These are phyloP conservation scores for Anagyrus pseudococci DNA, from an alignment of 2,888 invertebrate genomes.

Conservation along the genomic window DNA sequence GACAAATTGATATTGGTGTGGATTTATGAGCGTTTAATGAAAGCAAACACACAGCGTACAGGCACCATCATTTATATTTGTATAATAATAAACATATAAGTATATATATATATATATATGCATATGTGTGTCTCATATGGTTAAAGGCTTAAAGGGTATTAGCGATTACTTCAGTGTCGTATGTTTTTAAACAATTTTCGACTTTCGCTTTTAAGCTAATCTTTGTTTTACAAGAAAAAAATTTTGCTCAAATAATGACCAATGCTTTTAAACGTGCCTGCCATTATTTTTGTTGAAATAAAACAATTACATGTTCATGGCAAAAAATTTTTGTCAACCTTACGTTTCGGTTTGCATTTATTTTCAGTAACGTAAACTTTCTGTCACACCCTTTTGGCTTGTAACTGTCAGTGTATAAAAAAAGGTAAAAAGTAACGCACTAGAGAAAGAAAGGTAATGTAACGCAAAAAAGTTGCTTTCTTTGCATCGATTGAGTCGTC, in stretches of 20 bases:
- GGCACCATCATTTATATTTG: slow-evolving; percentile 37
- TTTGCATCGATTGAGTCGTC: slow-evolving; percentile 30
- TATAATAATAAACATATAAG: slow-evolving; percentile 29
- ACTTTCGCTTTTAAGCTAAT: too few relatives aligned
- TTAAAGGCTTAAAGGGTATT: slow-evolving; percentile 34
- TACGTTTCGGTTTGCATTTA: too few relatives aligned
- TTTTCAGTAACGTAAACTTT: not conserved
- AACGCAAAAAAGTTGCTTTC: slow-evolving; percentile 28
- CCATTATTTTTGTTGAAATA: too few relatives aligned
- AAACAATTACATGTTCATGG: too few relatives aligned
- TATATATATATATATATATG: slow-evolving; percentile 15
- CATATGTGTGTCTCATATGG: slow-evolving; percentile 28
- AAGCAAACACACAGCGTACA: slow-evolving; percentile 19
- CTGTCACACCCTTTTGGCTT: slow-evolving; percentile 34
- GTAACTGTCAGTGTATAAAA: slow-evolving; percentile 33
- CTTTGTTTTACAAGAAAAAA: too few relatives aligned
- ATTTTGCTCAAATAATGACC: too few relatives aligned
- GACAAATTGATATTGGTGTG: slow-evolving; percentile 29
- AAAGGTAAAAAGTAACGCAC: slow-evolving; percentile 16
- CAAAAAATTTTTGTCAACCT: too few relatives aligned
- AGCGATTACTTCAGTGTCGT: not conserved
- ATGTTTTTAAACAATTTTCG: not conserved
- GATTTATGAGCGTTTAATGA: slow-evolving; percentile 28
- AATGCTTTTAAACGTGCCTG: too few relatives aligned
- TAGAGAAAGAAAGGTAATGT: slow-evolving; percentile 14